phyloP scores from a whole-genome alignment of 2,797 vertebrate genomes.

The Syncerus caffer region DNA sequence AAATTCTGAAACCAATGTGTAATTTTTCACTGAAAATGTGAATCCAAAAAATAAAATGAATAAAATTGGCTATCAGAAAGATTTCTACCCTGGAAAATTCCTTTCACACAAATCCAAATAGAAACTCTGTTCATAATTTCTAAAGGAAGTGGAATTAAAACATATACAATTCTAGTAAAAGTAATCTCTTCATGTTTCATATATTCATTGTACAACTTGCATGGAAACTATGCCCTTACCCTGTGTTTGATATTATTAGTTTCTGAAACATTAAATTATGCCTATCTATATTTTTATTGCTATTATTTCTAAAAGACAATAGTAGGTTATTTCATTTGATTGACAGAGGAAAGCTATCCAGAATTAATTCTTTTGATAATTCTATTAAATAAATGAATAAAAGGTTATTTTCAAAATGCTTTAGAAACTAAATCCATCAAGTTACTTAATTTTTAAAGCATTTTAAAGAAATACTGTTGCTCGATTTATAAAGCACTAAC shows the following conservation, averaged over 20 bases:
- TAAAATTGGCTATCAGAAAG: neutral
- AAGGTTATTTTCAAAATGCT: neutral
- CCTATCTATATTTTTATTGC: neutral
- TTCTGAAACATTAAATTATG: neutral
- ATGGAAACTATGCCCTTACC: neutral
- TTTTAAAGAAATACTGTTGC: neutral
- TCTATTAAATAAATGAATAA: neutral
- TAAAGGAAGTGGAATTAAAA: neutral
- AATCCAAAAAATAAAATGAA: slow-evolving; percentile 41
- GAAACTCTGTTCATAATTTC: slow-evolving; percentile 30
- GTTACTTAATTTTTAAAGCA: neutral
- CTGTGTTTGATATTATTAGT: neutral
- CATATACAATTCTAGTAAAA: neutral
- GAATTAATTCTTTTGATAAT: neutral
- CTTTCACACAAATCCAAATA: neutral
- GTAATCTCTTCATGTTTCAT: neutral
- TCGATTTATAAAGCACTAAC: neutral
- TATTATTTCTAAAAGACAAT: neutral
- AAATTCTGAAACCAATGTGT: neutral
- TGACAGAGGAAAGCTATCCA: neutral
- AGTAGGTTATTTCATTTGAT: neutral
- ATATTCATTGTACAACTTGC: neutral
- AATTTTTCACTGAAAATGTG: slow-evolving; percentile 42
- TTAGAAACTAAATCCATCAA: neutral
- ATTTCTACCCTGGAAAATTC: slow-evolving; percentile 5